These are phyloP conservation scores for Harpegnathos saltator DNA, from an alignment of 1,140 invertebrate species.

Conservation along the genomic window DNA sequence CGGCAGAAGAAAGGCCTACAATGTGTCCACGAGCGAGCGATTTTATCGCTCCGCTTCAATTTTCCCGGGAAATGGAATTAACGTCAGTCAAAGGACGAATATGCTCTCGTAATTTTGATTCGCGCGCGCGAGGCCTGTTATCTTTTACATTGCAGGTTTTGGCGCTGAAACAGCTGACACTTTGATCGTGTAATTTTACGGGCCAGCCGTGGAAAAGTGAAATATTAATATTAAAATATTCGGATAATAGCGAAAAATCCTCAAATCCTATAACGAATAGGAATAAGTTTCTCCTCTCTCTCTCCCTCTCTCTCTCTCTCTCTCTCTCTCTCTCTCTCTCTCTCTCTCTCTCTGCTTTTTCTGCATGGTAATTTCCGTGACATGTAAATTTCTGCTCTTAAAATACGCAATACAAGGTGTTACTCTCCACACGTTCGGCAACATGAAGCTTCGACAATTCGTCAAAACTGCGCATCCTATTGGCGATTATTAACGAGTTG, in stretches of 20 bases:
- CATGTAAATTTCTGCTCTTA: background rate
- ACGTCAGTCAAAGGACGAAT: conserved; percentile 67
- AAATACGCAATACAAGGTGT: too few species aligned
- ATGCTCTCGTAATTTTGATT: conserved; percentile 67
- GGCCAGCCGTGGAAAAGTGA: conserved; percentile 33
- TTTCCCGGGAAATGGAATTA: conserved; percentile 69
- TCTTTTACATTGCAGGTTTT: conserved; percentile 58
- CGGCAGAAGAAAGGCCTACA: conserved; percentile 30
- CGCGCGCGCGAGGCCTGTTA: conserved; percentile 60
- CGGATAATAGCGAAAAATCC: conserved; percentile 33
- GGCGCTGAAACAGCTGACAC: conserved; percentile 50
- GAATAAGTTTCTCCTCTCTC: background rate
- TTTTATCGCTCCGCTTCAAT: conserved; percentile 68
- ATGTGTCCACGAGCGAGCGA: conserved; percentile 56
- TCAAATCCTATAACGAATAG: conserved; percentile 10
- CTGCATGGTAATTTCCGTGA: background rate
- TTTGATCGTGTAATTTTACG: conserved; percentile 61
- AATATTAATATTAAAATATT: conserved; percentile 56
- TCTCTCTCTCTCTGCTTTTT: background rate
- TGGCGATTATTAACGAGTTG: background rate
- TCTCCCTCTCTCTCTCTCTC: background rate
- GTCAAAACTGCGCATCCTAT: background rate
- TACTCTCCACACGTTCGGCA: background rate
- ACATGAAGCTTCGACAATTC: background rate
- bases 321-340: too few species aligned